Evolutionary conservation across 2,888 invertebrate species (phyloP), one percentile per base, ranked within the genome.

Genomic region (Axea sp.): DNA sequence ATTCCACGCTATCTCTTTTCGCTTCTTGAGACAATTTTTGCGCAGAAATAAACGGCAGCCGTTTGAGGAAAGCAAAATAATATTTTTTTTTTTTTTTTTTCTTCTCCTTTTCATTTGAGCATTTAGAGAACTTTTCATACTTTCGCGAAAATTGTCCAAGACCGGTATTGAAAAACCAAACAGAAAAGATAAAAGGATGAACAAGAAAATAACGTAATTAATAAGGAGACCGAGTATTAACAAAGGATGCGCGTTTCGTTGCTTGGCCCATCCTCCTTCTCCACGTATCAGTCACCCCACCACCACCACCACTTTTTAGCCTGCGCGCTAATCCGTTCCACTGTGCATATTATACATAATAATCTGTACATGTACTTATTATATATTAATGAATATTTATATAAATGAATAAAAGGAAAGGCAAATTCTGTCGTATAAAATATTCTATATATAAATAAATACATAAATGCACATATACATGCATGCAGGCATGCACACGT

Each of bases 261-360:
- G 53, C 51, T 62, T 59, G 17, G 35, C 19, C 19, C 72, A 51
- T 49, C 28, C 37, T 43, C 11, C 28, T 26, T 24, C 26, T 49
- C 35, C 51, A 43, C 22, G 3, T 43, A 31, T 59, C 41, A 57
- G 33, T 47, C 39, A 30, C 37, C 51, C 8, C 5, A 22, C 9
- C 1, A 17, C 47, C 8, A 78, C 76, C 43, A 43, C 35, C 43
- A 43, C 39, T 43, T 78, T 78, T 43, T 59, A 59, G 47, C 60
- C 73, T 80, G 81, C 81, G 83, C 81, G 81, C 82, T 83, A 83
- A 84, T 85, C 85, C 84, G 86, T 86, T 85, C 85, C 84, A 83
- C 77, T 82, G 82, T 81, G 81, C 76, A 81, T 81, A 77, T 65
- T 75, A 77, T 77, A 74, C 59, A 71, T 24, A 19, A 28, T 74